phyloP scores from a whole-genome alignment of 1,140 invertebrate species.

The Lepeophtheirus salmonis region DNA sequence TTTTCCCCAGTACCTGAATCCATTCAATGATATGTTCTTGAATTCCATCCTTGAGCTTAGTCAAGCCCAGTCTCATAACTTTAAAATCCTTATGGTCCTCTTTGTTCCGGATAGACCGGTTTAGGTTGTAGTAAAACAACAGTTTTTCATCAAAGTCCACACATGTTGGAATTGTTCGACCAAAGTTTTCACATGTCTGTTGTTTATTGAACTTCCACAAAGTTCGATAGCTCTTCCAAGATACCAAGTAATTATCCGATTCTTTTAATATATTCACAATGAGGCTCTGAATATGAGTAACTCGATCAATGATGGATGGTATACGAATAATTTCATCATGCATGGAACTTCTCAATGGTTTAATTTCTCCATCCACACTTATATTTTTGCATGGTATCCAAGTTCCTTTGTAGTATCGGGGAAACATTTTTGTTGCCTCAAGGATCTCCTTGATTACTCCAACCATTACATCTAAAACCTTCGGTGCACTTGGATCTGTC shows the following conservation, averaged over 20 bases:
- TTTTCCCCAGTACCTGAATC: slow-evolving; percentile 6
- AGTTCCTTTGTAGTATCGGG: slow-evolving; percentile 62
- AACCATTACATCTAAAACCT: slow-evolving; percentile 10
- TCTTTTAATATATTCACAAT: slow-evolving; percentile 39
- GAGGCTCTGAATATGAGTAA: slow-evolving; percentile 42
- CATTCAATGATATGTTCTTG: slow-evolving; percentile 11
- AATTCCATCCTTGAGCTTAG: background rate
- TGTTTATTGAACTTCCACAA: slow-evolving; percentile 64
- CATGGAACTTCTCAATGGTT: slow-evolving; percentile 39
- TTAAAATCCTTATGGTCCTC: slow-evolving; percentile 2
- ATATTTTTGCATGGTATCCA: slow-evolving; percentile 45
- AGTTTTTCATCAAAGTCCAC: slow-evolving; percentile 18
- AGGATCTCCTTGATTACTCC: background rate
- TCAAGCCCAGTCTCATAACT: background rate
- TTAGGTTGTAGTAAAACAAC: slow-evolving; percentile 9
- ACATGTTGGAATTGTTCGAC: slow-evolving; percentile 17
- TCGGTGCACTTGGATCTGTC: slow-evolving; percentile 26
- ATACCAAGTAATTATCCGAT: slow-evolving; percentile 42
- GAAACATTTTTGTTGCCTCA: slow-evolving; percentile 44
- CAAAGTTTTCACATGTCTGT: slow-evolving; percentile 49
- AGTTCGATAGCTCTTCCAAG: slow-evolving; percentile 53
- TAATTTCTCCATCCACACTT: slow-evolving; percentile 34
- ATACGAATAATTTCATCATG: slow-evolving; percentile 52
- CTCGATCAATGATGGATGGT: slow-evolving; percentile 42
- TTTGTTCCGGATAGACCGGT: background rate